Base-by-base conservation (phyloP, 2,888 invertebrate genomes). In the Mimumesa dahlbomi region DNA sequence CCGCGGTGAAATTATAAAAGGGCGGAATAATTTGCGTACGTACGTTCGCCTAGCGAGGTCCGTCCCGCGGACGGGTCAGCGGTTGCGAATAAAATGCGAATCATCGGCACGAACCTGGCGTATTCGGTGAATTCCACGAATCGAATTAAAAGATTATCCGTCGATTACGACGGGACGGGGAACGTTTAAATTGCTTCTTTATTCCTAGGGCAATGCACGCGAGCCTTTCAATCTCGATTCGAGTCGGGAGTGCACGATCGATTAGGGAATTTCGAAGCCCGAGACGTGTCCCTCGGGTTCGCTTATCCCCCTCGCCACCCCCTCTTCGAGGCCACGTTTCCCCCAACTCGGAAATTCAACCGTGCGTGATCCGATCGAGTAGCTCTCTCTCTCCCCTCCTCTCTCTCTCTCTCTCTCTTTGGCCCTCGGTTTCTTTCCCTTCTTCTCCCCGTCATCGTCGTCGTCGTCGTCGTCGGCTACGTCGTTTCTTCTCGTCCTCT, bases 181-280 rank as follows among this genome's bases (percentile, higher is more conserved):
- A 70, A 57, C 67, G 56, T 77, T 74, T 67, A 77, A 77, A 77
- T 77, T 74, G 76, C 77, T 77, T 66, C 76, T 77, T 77, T 74
- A 78, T 78, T 77, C 76, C 78, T 70, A 58, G 71, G 64, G 78
- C 73, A 67, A 73, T 79, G 77, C 79, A 79, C 79, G 79, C 77
- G 80, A 80, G 64, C 80, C 80, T 80, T 80, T 80, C 80, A 80
- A 80, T 80, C 79, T 72, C 79, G 77, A 80, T 75, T 68, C 77
- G 79, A 71, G 75, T 69, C 66, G 64, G 50, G 75, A 80, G 70
- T 69, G 77, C 77, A 75, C 77, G 83, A 85, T 86, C 85, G 88
- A 87, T 88, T 85, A 87, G 85, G 84, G 84, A 84, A 85, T 81
- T 84, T 84, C 81, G 83, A 84, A 82, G 85, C 82, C 77, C 82